A percentile compares a stretch with the other conserved stretches of the same genome.
These are phyloP conservation scores for Nothobranchius furzeri DNA, from an alignment of 2,113 vertebrate genomes.

Conservation along the genomic window DNA sequence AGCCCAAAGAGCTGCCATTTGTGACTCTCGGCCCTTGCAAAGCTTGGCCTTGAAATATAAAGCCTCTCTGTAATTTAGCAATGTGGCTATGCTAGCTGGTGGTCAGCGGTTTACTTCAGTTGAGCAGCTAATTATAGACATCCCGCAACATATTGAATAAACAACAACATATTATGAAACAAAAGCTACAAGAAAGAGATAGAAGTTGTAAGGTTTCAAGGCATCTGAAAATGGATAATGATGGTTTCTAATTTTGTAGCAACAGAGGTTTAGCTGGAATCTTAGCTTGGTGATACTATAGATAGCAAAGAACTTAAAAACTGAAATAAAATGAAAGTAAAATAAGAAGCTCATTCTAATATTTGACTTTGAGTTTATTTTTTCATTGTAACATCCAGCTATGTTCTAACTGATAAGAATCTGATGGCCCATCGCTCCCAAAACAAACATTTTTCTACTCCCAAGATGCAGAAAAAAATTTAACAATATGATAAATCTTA, in stretches of 20 bases:
- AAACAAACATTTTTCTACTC: neutral
- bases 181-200: neutral
- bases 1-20: slow-evolving; percentile 5
- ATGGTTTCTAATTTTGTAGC: slow-evolving; percentile 2
- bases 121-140: slow-evolving; percentile 49
- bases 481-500: slow-evolving; percentile 5
- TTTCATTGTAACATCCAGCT: too few relatives aligned
- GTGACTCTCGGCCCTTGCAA: slow-evolving; percentile 15
- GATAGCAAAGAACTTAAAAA: neutral
- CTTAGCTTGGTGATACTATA: slow-evolving; percentile 1
- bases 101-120: slow-evolving; percentile 57
- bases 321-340: neutral
- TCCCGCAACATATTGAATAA: slow-evolving; percentile 3
- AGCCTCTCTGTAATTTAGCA: slow-evolving; percentile 59
- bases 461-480: neutral
- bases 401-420: too few relatives aligned
- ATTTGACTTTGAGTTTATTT: too few relatives aligned
- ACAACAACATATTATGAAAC: slow-evolving; percentile 35
- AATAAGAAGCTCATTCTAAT: too few relatives aligned
- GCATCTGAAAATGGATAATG: slow-evolving; percentile 4
- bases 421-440: too few relatives aligned
- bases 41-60: slow-evolving; percentile 40
- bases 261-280: neutral
- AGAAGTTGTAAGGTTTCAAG: neutral
- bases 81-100: slow-evolving; percentile 50